Evolutionary conservation across 1,140 invertebrate genomes (phyloP), one percentile per base, ranked within the genome.

Genomic region (Neodiprion virginianus): DNA sequence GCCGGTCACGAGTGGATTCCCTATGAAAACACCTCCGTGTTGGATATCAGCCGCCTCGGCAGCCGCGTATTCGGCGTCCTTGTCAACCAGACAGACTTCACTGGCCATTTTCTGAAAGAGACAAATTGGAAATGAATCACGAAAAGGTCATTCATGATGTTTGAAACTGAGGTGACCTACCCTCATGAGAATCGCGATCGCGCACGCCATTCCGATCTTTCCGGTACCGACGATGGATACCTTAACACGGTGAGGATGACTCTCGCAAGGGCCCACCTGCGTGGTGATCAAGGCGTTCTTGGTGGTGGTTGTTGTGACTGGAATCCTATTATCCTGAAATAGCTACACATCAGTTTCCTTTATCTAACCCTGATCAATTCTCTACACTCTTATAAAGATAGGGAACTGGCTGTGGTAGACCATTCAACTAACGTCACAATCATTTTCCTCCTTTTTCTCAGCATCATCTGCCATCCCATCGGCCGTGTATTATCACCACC

Each of bases 241-340:
- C 76, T 86, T 86, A 65, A 83, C 71, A 50, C 80, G 75, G 73
- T 82, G 79, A 47, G 84, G 82, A 80, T 83, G 81, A 61, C 72
- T 78, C 53, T 85, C 84, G 72, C 79, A 82, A 28, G 78, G 80
- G 61, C 79, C 81, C 40, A 84, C 75, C 50, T 82, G 80, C 21
- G 79, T 83, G 69, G 80, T 81, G 81, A 85, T 84, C 77, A 87
- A 77, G 74, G 84, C 84, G 76, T 85, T 85, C 80, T 83, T 86
- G 67, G 84, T 87, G 21, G 79, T 85, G 40, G 84, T 84, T 17
- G 75, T 77, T 12, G 53, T 61, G 53, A 61, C 53, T 17, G 53
- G 53, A 17, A 61, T 61, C 8, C 53, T 61, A 61, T 61, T 61
- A 61, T 61, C 53, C 53, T 61, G 53, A 61, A 61, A 61, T 17